Base-by-base conservation (phyloP, 2,113 vertebrate genomes). In the Corvus cornix region DNA sequence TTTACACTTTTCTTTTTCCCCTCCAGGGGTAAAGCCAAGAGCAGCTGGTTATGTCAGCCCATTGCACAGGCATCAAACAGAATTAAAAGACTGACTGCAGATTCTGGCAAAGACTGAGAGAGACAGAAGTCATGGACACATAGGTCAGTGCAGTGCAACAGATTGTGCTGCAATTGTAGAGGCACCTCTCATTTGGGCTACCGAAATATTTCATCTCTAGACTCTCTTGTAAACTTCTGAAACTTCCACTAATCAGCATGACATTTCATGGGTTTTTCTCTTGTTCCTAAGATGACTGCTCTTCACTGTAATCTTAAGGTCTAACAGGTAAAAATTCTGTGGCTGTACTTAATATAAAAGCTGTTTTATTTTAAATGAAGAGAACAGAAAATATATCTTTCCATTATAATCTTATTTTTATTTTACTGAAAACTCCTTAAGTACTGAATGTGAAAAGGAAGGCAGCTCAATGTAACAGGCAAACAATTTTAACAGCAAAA, bases 401-500 rank as follows among this genome's bases (percentile, higher is more conserved):
- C 58, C 23, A 48, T 64, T 90, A 63, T 7, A 30, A 87, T n/a
- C 24, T 93, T 87, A 35, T 67, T 95, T 87, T 84, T 73, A 41
- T 44, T 91, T 86, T 74, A 82, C 23, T 84, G 48, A 77, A 91
- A 94, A 86, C 52, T 81, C 33, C 24, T 83, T 23, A 35, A 80
- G 48, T 84, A 70, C 20, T 83, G 44, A 67, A 81, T 43, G 19
- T 73, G 68, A 72, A 93, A 88, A 93, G 52, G 35, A 77, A 77
- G 37, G 72, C 35, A 93, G 49, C 31, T 58, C 35, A 75, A 6
- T 52, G 27, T 60, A 91, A 74, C 0, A 1, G 55, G 37, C 9
- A 87, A 96, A 94, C 0, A 1, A 77, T 84, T 91, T 80, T 49
- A 88, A 68, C 35, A 86, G 43, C 51, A 91, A 58, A n/a, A 93